These are phyloP conservation scores for Alca torda DNA, from an alignment of 2,797 vertebrate species.

Conservation along the genomic window DNA sequence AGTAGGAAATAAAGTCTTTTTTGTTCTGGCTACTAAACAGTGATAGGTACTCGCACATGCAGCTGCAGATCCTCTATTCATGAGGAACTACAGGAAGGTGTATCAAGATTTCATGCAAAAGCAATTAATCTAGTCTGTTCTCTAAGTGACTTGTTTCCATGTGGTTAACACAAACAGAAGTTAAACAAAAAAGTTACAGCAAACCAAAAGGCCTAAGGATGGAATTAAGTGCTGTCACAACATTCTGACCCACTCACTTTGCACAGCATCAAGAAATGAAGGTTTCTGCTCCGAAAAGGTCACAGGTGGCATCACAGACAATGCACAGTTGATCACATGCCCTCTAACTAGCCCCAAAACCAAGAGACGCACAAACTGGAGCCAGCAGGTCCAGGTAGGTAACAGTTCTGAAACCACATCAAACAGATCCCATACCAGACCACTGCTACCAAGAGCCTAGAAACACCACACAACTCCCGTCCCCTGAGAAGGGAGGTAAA, in stretches of 20 bases:
- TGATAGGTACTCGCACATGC: neutral
- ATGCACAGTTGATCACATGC: neutral
- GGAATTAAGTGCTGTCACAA: neutral
- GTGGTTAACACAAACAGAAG: neutral
- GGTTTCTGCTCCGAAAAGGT: neutral
- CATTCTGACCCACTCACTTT: neutral
- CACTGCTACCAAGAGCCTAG: neutral
- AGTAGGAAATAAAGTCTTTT: neutral
- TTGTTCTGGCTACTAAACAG: neutral
- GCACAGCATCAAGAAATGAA: neutral
- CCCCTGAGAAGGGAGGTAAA: neutral
- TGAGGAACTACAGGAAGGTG: neutral
- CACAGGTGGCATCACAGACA: neutral
- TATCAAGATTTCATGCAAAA: neutral
- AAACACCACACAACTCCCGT: neutral
- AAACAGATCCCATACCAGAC: neutral
- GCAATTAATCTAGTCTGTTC: neutral
- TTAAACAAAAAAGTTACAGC: neutral
- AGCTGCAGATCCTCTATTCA: neutral
- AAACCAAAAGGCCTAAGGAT: neutral
- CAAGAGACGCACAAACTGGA: neutral
- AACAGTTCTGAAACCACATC: neutral
- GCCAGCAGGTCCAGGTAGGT: neutral
- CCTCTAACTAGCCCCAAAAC: neutral
- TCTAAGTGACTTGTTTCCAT: neutral